These are phyloP conservation scores for Umimayanthus kanabou DNA, from an alignment of 92 coral and sea anemone species.

Conservation along the genomic window DNA sequence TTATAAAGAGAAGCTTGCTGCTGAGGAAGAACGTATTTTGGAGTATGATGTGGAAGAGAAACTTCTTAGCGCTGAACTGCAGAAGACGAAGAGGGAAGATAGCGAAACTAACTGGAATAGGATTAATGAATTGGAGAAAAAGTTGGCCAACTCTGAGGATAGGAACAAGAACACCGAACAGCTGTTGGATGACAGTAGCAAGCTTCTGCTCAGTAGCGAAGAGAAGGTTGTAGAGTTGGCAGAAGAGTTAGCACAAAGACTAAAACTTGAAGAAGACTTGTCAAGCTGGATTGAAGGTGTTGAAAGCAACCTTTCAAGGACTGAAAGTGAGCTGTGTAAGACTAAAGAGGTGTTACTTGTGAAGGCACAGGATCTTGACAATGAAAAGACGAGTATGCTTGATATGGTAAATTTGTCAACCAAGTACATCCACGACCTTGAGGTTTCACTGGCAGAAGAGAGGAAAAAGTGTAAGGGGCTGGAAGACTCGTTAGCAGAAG, in stretches of 20 bases:
- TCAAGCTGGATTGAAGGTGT: slow-evolving; percentile 80
- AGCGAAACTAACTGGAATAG: slow-evolving; percentile 38
- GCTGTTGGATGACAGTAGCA: slow-evolving; percentile 42
- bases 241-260: slow-evolving; percentile 80
- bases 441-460: slow-evolving; percentile 66
- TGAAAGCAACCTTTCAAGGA: slow-evolving; percentile 71
- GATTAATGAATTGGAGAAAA: slow-evolving; percentile 54
- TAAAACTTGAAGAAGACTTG: slow-evolving; percentile 74
- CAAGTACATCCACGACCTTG: slow-evolving; percentile 72
- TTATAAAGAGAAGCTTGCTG: slow-evolving; percentile 52
- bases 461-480: slow-evolving; percentile 59
- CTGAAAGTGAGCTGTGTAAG: slow-evolving; percentile 58
- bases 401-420: slow-evolving; percentile 75
- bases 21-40: slow-evolving; percentile 59
- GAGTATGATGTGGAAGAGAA: slow-evolving; percentile 77
- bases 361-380: slow-evolving; percentile 78
- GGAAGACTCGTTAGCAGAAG: slow-evolving; percentile 53
- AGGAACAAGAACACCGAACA: slow-evolving; percentile 56
- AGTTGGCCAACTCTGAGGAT: slow-evolving; percentile 54
- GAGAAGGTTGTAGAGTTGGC: slow-evolving; percentile 83
- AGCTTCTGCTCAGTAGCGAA: slow-evolving; percentile 68
- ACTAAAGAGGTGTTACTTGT: slow-evolving; percentile 63
- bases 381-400: slow-evolving; percentile 74
- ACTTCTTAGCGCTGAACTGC: slow-evolving; percentile 69
- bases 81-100: slow-evolving; percentile 54